A percentile compares a stretch with the other conserved stretches of the same genome.
These are phyloP conservation scores for Tenthredo mesomela DNA, from an alignment of 2,888 invertebrate species.

Conservation along the genomic window DNA sequence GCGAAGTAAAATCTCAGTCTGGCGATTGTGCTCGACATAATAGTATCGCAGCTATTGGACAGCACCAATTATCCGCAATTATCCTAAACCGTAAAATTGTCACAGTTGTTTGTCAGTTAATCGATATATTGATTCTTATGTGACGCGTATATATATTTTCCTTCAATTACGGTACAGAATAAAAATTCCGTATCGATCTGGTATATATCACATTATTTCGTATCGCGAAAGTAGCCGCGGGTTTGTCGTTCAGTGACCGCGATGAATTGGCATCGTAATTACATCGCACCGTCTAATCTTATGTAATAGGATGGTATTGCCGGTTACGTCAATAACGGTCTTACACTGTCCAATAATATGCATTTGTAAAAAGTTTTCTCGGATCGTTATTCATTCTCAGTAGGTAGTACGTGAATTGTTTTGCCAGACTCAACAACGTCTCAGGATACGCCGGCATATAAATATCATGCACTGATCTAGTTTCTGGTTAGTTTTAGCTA, in stretches of 20 bases:
- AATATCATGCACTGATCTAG: conserved; percentile 38
- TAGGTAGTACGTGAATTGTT: background rate
- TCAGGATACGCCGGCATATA: conserved; percentile 45
- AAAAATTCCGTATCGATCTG: background rate
- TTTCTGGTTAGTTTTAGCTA: conserved; percentile 52
- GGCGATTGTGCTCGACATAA: background rate
- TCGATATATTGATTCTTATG: conserved; percentile 2
- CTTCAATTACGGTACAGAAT: background rate
- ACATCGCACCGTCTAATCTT: conserved; percentile 11
- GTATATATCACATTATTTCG: background rate
- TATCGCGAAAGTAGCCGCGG: conserved; percentile 20
- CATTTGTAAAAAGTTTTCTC: conserved; percentile 33
- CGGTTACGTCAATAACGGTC: conserved; percentile 6
- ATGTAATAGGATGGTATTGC: conserved; percentile 32
- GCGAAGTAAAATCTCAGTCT: background rate
- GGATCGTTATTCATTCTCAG: conserved; percentile 5
- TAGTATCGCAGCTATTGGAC: background rate
- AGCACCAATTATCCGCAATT: background rate
- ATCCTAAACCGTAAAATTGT: background rate
- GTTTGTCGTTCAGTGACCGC: conserved; percentile 22
- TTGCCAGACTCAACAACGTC: background rate
- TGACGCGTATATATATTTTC: background rate
- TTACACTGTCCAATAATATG: conserved; percentile 19
- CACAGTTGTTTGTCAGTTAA: background rate
- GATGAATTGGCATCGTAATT: conserved; percentile 28